Conservation (phyloP, 1,140 invertebrate species). For the Hyles vespertilio region DNA sequence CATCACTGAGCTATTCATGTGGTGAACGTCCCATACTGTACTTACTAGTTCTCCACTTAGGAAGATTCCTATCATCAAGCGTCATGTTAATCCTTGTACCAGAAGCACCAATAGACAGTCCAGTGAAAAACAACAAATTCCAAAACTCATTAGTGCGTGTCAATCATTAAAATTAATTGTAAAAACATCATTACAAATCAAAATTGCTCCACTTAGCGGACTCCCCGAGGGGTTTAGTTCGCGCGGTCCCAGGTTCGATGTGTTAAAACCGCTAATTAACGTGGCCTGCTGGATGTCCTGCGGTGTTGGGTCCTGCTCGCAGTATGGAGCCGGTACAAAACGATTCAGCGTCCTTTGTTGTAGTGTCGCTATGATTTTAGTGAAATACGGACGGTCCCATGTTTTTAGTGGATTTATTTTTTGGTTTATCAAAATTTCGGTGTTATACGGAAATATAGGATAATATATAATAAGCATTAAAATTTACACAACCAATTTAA, state of each 20-base stretch:
- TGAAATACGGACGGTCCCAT: too few relatives aligned
- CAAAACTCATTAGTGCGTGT: conserved; percentile 13
- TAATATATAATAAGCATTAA: too few relatives aligned
- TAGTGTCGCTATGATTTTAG: conserved; percentile 6
- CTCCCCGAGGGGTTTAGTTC: conserved; percentile 38
- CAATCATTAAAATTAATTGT: conserved; percentile 20
- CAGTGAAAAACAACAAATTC: background rate
- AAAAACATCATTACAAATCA: conserved; percentile 29
- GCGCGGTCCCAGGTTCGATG: conserved; percentile 22
- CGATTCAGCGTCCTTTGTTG: conserved; percentile 2
- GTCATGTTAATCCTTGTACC: too few relatives aligned
- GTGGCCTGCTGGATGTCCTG: conserved; percentile 26
- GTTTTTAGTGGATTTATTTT: too few relatives aligned
- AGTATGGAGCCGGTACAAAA: conserved; percentile 26
- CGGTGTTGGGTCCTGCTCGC: conserved; percentile 31
- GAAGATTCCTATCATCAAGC: too few relatives aligned
- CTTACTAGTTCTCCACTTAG: too few relatives aligned
- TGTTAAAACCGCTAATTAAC: conserved; percentile 46
- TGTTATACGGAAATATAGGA: too few relatives aligned
- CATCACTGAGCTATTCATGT: too few relatives aligned
- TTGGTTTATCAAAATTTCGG: too few relatives aligned
- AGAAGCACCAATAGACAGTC: too few relatives aligned
- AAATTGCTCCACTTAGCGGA: conserved; percentile 37
- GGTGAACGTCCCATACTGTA: too few relatives aligned
- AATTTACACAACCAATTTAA: too few relatives aligned